phyloP scores from a whole-genome alignment of 2,113 vertebrate genomes.

The Mesembrinibis cayennensis region DNA sequence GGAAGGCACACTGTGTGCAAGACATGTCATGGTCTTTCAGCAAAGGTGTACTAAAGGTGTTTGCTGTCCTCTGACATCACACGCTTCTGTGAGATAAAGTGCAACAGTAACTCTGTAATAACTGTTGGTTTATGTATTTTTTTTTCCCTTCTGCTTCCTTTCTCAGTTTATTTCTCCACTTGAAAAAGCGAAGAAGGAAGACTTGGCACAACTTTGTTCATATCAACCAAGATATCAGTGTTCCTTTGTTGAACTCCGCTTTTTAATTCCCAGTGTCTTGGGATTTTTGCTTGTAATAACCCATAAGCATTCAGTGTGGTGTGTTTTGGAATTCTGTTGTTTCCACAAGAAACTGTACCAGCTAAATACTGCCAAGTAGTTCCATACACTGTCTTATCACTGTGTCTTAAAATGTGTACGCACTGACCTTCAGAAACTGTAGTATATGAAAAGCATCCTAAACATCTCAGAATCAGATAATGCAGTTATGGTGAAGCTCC shows the following conservation, averaged over 20 bases:
- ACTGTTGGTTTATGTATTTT: neutral
- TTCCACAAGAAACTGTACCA: slow-evolving; percentile 69
- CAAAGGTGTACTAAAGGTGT: neutral
- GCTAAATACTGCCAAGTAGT: slow-evolving; percentile 73
- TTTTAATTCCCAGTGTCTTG: slow-evolving; percentile 58
- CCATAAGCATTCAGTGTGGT: slow-evolving; percentile 61
- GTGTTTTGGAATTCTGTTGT: slow-evolving; percentile 66
- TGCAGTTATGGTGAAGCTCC: neutral
- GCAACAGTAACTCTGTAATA: neutral
- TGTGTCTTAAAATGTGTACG: slow-evolving; percentile 52
- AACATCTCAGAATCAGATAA: slow-evolving; percentile 10
- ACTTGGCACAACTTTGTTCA: slow-evolving; percentile 62
- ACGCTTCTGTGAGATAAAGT: neutral
- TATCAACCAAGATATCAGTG: slow-evolving; percentile 55
- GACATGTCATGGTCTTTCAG: neutral
- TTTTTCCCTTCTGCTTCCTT: slow-evolving; percentile 17
- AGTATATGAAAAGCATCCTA: slow-evolving; percentile 41
- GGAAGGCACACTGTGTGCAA: neutral
- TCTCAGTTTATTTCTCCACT: slow-evolving; percentile 75
- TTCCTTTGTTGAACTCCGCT: slow-evolving; percentile 68
- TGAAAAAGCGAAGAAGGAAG: slow-evolving; percentile 56
- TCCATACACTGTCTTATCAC: slow-evolving; percentile 62
- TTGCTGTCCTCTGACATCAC: neutral
- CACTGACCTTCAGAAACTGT: slow-evolving; percentile 62
- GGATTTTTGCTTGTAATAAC: slow-evolving; percentile 69